Conservation (phyloP, 1,140 invertebrate species). For the Tetramorium parvispinum region DNA sequence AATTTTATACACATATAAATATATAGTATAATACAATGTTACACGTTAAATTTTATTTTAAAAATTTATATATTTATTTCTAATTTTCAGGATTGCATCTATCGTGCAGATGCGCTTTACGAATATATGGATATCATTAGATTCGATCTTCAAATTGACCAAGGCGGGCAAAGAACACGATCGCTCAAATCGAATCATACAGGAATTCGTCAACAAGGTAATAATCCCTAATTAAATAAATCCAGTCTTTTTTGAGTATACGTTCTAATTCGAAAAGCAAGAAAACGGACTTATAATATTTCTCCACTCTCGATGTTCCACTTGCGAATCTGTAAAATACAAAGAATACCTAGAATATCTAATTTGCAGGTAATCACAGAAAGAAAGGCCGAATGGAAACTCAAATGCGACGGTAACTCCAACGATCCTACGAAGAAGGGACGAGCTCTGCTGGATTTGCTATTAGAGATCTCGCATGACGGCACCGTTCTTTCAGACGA, state of each 20-base stretch:
- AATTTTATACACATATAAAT: neutral
- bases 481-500: conserved; percentile 81
- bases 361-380: conserved; percentile 83
- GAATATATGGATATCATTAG: conserved; percentile 87
- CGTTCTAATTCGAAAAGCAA: neutral
- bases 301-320: neutral
- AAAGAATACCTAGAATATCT: neutral
- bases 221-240: conserved; percentile 9
- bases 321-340: neutral
- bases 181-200: conserved; percentile 86
- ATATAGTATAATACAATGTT: no score
- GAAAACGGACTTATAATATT: neutral
- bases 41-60: neutral
- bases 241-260: neutral
- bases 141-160: conserved; percentile 86
- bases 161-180: conserved; percentile 85
- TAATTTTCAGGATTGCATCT: conserved; percentile 77
- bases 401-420: conserved; percentile 73
- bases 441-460: conserved; percentile 88
- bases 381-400: conserved; percentile 77
- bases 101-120: conserved; percentile 85
- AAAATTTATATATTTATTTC: neutral
- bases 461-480: conserved; percentile 83
- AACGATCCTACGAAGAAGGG: conserved; percentile 79
- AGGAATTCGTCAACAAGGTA: conserved; percentile 87